A percentile compares a stretch with the other conserved stretches of the same genome.
These are phyloP conservation scores for Nycticryphes semicollaris DNA, from an alignment of 2,113 vertebrate species.

Conservation along the genomic window DNA sequence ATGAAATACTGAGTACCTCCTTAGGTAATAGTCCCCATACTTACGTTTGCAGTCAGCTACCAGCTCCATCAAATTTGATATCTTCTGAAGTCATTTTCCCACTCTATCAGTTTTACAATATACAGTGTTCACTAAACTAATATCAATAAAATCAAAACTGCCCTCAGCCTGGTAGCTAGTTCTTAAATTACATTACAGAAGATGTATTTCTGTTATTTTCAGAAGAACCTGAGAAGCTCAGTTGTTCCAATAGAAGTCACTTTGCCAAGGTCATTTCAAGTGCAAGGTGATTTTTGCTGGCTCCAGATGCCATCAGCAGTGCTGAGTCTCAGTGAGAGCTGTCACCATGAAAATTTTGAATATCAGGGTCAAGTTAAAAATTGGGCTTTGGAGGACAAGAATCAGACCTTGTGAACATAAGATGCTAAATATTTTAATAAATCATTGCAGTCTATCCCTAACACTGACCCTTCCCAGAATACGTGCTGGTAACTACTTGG, in stretches of 20 bases:
- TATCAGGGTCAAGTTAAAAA: background rate
- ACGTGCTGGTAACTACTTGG: background rate
- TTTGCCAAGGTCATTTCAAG: conserved; percentile 25
- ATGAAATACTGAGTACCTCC: conserved; percentile 42
- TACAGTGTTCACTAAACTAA: conserved; percentile 56
- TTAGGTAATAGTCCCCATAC: conserved; percentile 6
- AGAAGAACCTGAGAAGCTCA: background rate
- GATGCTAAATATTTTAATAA: background rate
- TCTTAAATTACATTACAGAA: conserved; percentile 35
- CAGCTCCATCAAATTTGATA: conserved; percentile 44
- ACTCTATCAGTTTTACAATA: conserved; percentile 57
- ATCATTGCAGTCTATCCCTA: background rate
- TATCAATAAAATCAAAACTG: conserved; percentile 51
- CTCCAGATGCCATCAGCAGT: background rate
- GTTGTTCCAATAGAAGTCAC: background rate
- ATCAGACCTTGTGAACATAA: background rate
- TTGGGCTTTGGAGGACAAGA: background rate
- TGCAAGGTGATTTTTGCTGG: background rate
- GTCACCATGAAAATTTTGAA: background rate
- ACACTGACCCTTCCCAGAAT: background rate
- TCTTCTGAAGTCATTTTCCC: conserved; percentile 47
- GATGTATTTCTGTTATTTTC: conserved; percentile 37
- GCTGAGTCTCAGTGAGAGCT: background rate
- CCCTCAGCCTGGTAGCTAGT: conserved; percentile 12
- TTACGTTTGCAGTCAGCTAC: background rate